Conservation (phyloP, 2,113 vertebrate genomes). For the Sorex fumeus region DNA sequence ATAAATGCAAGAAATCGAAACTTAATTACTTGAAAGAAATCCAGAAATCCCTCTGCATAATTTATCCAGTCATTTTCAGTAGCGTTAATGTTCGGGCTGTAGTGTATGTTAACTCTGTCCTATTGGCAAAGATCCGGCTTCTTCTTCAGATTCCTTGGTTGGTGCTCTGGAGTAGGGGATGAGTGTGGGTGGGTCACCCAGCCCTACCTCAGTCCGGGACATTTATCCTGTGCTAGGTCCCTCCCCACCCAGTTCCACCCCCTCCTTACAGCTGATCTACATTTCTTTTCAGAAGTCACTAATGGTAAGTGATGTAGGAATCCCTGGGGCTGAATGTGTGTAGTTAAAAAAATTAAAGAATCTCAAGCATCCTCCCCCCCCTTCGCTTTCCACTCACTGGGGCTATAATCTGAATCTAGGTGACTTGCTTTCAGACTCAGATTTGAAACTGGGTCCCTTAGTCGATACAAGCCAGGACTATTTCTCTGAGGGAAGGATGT, state of each 20-base stretch:
- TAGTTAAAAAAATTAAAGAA: background rate
- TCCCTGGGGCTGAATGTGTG: background rate
- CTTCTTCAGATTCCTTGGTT: background rate
- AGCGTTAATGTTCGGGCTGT: conserved; percentile 76
- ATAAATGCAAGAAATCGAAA: conserved; percentile 92
- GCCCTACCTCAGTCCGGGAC: background rate
- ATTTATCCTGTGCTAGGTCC: accelerated
- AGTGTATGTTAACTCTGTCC: conserved; percentile 73
- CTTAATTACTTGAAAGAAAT: conserved; percentile 92
- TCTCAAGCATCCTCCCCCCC: background rate
- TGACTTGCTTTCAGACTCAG: background rate
- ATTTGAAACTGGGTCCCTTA: conserved; percentile 21
- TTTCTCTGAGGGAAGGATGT: conserved; percentile 50
- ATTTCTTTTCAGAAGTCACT: conserved; percentile 26
- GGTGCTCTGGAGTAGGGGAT: background rate
- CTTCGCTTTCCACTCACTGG: conserved; percentile 26
- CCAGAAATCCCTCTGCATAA: conserved; percentile 91
- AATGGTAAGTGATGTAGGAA: background rate
- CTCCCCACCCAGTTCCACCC: no score
- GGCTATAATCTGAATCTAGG: conserved; percentile 34
- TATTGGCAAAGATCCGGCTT: background rate
- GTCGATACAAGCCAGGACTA: conserved; percentile 17
- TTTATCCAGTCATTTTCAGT: conserved; percentile 85
- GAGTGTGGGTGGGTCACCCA: no score
- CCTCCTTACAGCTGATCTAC: background rate